Evolutionary conservation across 2,113 vertebrate species (phyloP), one percentile per base, ranked within the genome.

Genomic region (Upupa epops): DNA sequence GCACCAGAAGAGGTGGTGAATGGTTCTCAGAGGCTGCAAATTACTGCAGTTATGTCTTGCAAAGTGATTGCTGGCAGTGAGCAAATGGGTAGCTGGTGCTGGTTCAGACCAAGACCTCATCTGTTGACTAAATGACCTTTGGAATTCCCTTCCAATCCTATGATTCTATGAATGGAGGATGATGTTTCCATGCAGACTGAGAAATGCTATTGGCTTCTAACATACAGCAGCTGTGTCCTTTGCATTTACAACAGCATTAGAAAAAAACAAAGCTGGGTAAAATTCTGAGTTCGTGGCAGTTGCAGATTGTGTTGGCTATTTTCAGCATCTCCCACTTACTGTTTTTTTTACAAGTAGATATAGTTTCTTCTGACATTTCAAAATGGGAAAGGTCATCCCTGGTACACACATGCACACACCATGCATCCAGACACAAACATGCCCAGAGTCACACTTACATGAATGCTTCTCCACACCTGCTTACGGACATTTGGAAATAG

Each of bases 371-470:
- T 72, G 65, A 24, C 54, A 42, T n/a, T 88, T 88, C 48, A 6
- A 51, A 68, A 20, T 31, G 26, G 18, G n/a, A 48, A 40, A 36
- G 49, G 42, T 81, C 34, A n/a, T 40, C 83, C 8, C 29, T 56
- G 18, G 31, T 60, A 34, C n/a, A 58, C 3, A 4, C 22, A 17
- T 20, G 18, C 46, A 34, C 17, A n/a, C 3, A 5, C 40, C n/a
- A 25, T 9, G 28, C 31, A 24, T 34, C 26, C 52, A 83, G 42
- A 54, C 14, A 34, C 45, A 18, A 87, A 49, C 11, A 6, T 11
- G 31, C 12, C n/a, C 40, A 51, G 0, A 0, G 68, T 48, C 2
- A 2, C 26, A 32, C 22, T n/a, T 28, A 15, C 3, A 13, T 7
- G 4, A 46, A 17, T 40, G n/a, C 26, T 37, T 17, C 29, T 20